Percentiles rank a stretch among this genome's conserved stretches.
Evolutionary conservation across 2,888 invertebrate genomes (phyloP).

Genomic region (Monochamus alternatus): DNA sequence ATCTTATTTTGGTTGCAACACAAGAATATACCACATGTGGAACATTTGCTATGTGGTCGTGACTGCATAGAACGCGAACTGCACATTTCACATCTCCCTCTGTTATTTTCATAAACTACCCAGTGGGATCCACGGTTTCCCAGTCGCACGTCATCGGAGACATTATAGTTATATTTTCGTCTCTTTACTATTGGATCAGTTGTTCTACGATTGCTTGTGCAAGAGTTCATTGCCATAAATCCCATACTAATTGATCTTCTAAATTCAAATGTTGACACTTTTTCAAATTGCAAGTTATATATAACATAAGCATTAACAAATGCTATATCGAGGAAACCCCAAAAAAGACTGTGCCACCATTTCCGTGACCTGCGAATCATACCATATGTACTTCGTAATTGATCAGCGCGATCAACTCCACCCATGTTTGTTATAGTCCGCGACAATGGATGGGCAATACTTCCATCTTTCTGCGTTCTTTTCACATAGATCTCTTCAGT

Average conservation of each 20-base stretch:
- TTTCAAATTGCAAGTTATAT: constrained; percentile 31
- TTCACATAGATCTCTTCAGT: not conserved
- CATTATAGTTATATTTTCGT: constrained; percentile 23
- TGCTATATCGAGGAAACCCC: constrained; percentile 31
- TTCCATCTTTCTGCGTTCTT: not conserved
- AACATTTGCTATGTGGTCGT: constrained; percentile 32
- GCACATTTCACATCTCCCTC: constrained; percentile 46
- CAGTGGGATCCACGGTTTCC: constrained; percentile 39
- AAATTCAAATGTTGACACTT: constrained; percentile 36
- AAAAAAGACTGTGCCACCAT: constrained; percentile 29
- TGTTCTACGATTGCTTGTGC: constrained; percentile 9
- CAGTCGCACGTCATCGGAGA: constrained; percentile 33
- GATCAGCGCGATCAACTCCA: constrained; percentile 32
- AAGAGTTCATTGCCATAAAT: constrained; percentile 37
- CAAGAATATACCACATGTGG: constrained; percentile 32
- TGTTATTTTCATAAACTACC: constrained; percentile 33
- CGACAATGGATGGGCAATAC: constrained; percentile 21
- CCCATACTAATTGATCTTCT: constrained; percentile 34
- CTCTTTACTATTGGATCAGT: constrained; percentile 29
- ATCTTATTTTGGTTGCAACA: constrained; percentile 35
- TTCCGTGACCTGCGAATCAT: constrained; percentile 31
- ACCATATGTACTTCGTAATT: constrained; percentile 26
- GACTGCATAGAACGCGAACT: constrained; percentile 36
- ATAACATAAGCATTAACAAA: constrained; percentile 31
- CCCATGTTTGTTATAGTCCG: constrained; percentile 30